Base-by-base conservation (phyloP, 2,888 invertebrate genomes). In the Mimumesa dahlbomi region DNA sequence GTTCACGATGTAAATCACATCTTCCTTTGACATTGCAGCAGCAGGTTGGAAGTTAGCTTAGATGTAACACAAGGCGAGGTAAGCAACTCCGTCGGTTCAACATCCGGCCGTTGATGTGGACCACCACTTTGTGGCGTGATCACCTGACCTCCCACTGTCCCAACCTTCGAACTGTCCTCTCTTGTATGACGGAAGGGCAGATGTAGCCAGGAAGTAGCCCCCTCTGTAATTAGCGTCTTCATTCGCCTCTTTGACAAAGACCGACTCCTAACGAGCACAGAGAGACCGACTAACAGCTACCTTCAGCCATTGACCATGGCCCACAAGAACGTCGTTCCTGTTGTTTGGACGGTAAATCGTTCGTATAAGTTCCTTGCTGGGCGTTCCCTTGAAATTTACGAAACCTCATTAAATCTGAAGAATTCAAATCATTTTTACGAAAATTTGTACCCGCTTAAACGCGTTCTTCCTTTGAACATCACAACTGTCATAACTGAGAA, bases 221-320 rank as follows among this genome's bases (percentile, higher is more conserved):
- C 61, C 76, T 75, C 82, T 84, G 83, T 85, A 85, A 85, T 85
- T 85, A 85, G 82, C 79, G 81, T 83, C 84, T 84, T 83, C 81
- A 74, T 83, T 80, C 81, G 71, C 56, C 79, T 79, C 84, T 83
- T 82, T 85, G 84, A 82, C 76, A 76, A 75, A 74, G 71, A 59
- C 49, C 59, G 71, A 67, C 70, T 72, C 52, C 67, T 76, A 68
- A 66, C 71, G 59, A 58, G 61, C 72, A 52, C 61, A 43, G 58
- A 49, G 65, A 7, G 50, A 78, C 59, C 43, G 64, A 42, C 59
- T 73, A 75, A 73, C 79, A 75, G 75, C 65, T 78, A 73, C 49
- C 63, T 61, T 46, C 29, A 46, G 45, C 43, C 66, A 34, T 56
- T 53, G 57, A 46, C 43, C 52, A 38, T 36, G n/a, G n/a, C 19